Conservation (phyloP, 2,113 vertebrate species). For the Hippocampus zosterae region DNA sequence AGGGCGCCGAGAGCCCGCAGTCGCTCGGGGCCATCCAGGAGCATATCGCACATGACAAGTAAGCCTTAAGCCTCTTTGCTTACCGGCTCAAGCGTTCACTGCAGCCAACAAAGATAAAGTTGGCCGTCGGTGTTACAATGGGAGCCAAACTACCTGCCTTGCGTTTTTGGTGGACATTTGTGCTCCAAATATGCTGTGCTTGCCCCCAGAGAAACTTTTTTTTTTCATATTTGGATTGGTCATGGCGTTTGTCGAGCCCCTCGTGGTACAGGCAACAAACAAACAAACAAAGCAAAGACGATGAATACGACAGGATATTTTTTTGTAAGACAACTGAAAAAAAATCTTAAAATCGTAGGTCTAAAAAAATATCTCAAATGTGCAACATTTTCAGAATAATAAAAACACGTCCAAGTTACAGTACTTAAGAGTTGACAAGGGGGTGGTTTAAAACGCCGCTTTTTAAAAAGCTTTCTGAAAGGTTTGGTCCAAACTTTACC, state of each 20-base stretch:
- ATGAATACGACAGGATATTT: neutral
- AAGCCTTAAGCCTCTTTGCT: conserved; percentile 50
- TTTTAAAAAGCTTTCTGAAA: no score
- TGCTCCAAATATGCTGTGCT: neutral
- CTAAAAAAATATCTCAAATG: neutral
- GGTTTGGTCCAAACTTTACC: no score
- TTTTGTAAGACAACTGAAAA: no score
- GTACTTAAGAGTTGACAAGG: neutral
- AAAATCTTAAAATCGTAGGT: neutral
- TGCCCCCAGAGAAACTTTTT: neutral
- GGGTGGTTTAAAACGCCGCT: no score
- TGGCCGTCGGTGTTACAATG: neutral
- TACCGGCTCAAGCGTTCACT: neutral
- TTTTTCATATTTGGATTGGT: neutral
- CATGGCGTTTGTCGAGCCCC: neutral
- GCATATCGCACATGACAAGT: conserved; percentile 75
- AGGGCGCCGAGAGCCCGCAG: conserved; percentile 53
- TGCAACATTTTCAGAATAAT: neutral
- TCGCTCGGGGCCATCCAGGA: conserved; percentile 75
- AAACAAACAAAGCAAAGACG: no score
- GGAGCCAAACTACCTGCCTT: neutral
- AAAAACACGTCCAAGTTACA: neutral
- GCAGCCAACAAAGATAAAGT: neutral
- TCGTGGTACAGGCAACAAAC: no score
- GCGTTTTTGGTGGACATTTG: neutral